Evolutionary conservation across 2,113 vertebrate species (phyloP).

Genomic region (Larimichthys crocea): DNA sequence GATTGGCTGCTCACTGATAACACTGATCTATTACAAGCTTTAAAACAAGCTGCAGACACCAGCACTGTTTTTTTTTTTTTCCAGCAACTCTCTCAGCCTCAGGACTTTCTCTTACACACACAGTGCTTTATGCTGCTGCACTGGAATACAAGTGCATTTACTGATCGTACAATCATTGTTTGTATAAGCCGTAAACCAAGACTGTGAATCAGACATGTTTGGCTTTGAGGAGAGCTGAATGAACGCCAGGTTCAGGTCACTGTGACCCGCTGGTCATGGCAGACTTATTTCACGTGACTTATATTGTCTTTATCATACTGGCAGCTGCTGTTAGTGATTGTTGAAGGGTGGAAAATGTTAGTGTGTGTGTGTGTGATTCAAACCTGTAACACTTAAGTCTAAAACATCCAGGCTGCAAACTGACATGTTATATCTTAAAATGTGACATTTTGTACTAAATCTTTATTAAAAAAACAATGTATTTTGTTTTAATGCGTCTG

Average conservation of each 20-base stretch:
- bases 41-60: not conserved
- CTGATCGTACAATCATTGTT: not conserved
- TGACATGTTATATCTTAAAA: not conserved
- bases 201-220: not conserved
- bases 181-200: not conserved
- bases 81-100: constrained; percentile 1
- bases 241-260: constrained; percentile 10
- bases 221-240: constrained; percentile 10
- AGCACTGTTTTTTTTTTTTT: not conserved
- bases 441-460: not conserved
- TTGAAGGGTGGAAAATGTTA: not conserved
- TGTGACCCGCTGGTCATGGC: constrained; percentile 29
- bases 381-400: not conserved
- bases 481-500: not conserved
- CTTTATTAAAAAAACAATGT: constrained; percentile 11
- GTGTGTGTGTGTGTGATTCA: constrained; percentile 1
- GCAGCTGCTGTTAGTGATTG: not conserved
- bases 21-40: not conserved
- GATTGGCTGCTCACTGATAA: not conserved
- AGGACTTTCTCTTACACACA: constrained; percentile 4
- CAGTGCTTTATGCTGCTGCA: not conserved
- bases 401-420: not conserved
- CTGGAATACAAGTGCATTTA: constrained; percentile 22
- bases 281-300: not conserved
- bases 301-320: not conserved